These are phyloP conservation scores for Cheumatopsyche charites DNA, from an alignment of 1,140 invertebrate species.

Conservation along the genomic window DNA sequence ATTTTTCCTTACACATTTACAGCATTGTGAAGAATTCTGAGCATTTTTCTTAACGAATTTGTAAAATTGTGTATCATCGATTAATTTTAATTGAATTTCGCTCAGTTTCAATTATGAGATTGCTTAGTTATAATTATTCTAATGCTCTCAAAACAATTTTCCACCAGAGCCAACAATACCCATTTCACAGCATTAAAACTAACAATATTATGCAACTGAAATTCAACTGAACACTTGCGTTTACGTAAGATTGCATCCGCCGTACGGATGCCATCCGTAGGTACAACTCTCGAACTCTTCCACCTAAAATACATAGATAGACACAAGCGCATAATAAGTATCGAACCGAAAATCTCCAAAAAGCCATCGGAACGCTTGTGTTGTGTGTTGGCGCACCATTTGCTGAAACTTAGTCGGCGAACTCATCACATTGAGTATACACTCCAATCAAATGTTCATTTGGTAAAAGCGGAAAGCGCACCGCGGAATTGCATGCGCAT, in stretches of 20 bases:
- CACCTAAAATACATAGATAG: background rate
- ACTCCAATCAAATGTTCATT: slow-evolving; percentile 20
- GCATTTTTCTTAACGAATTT: too few species aligned
- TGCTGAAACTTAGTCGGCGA: background rate
- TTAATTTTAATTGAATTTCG: background rate
- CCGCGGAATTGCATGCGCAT: slow-evolving; percentile 21
- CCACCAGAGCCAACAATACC: too few species aligned
- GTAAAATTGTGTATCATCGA: background rate
- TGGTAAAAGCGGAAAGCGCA: background rate
- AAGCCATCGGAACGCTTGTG: too few species aligned
- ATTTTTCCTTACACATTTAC: background rate
- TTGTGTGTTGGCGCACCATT: background rate
- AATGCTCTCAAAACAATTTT: too few species aligned
- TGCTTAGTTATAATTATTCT: too few species aligned
- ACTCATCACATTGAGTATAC: background rate
- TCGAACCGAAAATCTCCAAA: background rate
- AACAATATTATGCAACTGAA: too few species aligned
- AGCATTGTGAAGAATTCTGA: too few species aligned
- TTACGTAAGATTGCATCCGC: background rate
- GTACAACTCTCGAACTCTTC: background rate
- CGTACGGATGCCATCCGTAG: background rate
- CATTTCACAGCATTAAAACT: too few species aligned
- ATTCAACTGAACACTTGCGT: too few species aligned
- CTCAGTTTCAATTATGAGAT: background rate
- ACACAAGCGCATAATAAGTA: background rate